Base-by-base conservation (phyloP, 2,797 vertebrate genomes). In the Poeciliopsis presidionis region DNA sequence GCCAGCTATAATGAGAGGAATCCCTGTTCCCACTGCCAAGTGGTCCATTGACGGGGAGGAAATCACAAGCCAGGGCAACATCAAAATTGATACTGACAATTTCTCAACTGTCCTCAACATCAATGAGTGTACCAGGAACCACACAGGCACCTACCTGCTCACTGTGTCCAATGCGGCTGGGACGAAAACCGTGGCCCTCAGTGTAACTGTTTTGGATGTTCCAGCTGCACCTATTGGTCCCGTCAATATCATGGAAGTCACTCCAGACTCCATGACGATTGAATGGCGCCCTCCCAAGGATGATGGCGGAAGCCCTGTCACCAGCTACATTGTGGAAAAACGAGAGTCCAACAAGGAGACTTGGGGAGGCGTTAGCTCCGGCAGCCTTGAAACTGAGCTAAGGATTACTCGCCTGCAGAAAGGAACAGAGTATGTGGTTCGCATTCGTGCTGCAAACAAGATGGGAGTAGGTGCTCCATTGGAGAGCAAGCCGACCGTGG, bases 251-350 rank as follows among this genome's bases (percentile, higher is more conserved):
- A 94, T 98, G 86, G 98, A 99, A 90, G 95, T 99, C 76, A 97
- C 96, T 72, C 98, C 98, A 80, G 98, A 99, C 88, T 91, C 97
- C 74, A 99, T 99, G 98, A 94, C 95, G 79, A 99, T 99, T 91
- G 97, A 98, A 57, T 99, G 98, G 98, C 97, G 97, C n/a, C 96
- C 97, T 86, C 98, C 98, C n/a, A 99, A 97, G 90, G 98, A 99
- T 82, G 98, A 99, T 81, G 98, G 98, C 69, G 98, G 98, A 72
- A 99, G 96, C 89, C 96, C 98, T 28, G 94, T 99, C 87, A 98
- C 96, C 87, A 97, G 96, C 89, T 99, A 99, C 73, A 96, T 99
- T 76, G 95, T 99, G 86, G 98, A 99, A 91, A 99, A 99, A 87
- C 95, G 96, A 91, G 98, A 99, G 84, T 97, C 97, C 84, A 98